phyloP scores from a whole-genome alignment of 1,140 invertebrate genomes.

The Drosophila neocordata region DNA sequence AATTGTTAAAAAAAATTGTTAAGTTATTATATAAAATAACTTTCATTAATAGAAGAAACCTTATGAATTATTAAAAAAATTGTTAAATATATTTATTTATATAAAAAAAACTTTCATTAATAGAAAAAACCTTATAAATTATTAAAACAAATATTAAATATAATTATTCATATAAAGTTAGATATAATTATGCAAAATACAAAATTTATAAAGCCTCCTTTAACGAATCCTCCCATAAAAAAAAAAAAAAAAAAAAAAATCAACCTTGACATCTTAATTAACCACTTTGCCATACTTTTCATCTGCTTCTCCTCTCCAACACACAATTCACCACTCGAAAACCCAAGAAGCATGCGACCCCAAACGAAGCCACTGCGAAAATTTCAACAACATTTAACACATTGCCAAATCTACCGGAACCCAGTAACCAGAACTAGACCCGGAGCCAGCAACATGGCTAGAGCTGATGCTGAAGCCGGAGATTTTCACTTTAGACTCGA shows the following conservation, averaged over 20 bases:
- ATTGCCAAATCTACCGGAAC: conserved; percentile 77
- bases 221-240: conserved; percentile 20
- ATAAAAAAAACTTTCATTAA: too few relatives aligned
- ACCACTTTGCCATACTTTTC: conserved; percentile 55
- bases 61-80: too few relatives aligned
- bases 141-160: too few relatives aligned
- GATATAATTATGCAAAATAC: conserved; percentile 25
- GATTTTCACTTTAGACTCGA: conserved; percentile 15
- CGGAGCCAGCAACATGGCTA: conserved; percentile 31
- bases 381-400: conserved; percentile 80
- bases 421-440: conserved; percentile 40
- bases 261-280: conserved; percentile 78
- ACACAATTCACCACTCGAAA: conserved; percentile 59
- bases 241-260: conserved; percentile 21
- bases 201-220: conserved; percentile 32
- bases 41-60: too few relatives aligned
- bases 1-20: too few relatives aligned
- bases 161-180: too few relatives aligned
- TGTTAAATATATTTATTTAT: too few relatives aligned
- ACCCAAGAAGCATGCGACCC: conserved; percentile 44
- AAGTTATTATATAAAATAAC: too few relatives aligned
- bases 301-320: conserved; percentile 1
- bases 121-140: too few relatives aligned
- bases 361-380: conserved; percentile 40
- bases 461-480: conserved; percentile 23